Evolutionary conservation across 2,113 vertebrate species (phyloP).

Genomic region (Brachyistius frenatus): DNA sequence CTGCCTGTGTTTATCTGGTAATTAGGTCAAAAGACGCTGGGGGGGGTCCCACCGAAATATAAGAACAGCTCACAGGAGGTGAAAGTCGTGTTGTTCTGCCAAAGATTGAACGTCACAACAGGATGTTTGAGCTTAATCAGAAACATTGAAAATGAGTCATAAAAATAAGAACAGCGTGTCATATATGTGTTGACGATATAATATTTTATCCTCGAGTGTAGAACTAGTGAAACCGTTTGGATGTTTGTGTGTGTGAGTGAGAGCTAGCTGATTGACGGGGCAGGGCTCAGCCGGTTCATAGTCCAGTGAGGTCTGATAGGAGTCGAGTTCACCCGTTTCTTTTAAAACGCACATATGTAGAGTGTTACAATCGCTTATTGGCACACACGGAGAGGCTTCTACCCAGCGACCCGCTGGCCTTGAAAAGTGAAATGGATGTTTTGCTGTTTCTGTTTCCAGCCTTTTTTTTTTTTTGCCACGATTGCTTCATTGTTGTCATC

Average conservation of each 20-base stretch:
- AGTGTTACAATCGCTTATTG: constrained; percentile 53
- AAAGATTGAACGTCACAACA: constrained; percentile 18
- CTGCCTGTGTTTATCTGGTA: constrained; percentile 47
- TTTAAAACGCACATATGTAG: background rate
- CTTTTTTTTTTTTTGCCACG: constrained; percentile 26
- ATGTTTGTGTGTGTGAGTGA: background rate
- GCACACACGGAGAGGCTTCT: constrained; percentile 11
- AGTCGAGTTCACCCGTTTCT: constrained; percentile 35
- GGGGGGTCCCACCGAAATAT: constrained; percentile 34
- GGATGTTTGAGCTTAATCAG: background rate
- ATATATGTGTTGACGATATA: too few relatives aligned
- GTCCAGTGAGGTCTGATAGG: constrained; percentile 54
- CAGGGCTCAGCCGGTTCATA: constrained; percentile 46
- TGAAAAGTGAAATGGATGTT: constrained; percentile 80
- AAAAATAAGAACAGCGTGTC: background rate
- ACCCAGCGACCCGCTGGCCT: constrained; percentile 68
- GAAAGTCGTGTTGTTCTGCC: constrained; percentile 48
- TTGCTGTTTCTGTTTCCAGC: constrained; percentile 50
- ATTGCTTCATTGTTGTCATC: constrained; percentile 40
- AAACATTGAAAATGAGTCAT: background rate
- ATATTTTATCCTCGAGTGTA: constrained; percentile 18
- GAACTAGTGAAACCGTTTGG: background rate
- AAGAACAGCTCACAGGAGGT: constrained; percentile 13
- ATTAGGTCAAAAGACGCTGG: constrained; percentile 72
- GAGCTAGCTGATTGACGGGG: constrained; percentile 16